Conservation (phyloP, 2,888 invertebrate species). For the Eucriotettix oculatus region DNA sequence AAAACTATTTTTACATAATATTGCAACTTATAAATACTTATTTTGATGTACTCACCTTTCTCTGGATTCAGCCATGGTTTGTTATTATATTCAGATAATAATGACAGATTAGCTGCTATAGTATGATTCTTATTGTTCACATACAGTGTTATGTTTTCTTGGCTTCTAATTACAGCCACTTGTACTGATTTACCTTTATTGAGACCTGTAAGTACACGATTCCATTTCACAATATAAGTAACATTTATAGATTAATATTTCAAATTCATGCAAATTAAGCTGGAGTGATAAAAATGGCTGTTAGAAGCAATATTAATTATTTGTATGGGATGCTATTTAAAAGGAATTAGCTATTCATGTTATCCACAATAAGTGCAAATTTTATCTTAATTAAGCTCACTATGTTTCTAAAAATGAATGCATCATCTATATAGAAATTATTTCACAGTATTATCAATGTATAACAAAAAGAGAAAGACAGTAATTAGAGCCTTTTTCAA, state of each 20-base stretch:
- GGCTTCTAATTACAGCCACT: constrained; percentile 63
- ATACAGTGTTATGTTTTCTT: constrained; percentile 56
- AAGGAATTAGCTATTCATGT: too few species aligned
- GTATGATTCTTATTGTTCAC: constrained; percentile 64
- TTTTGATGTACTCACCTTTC: constrained; percentile 35
- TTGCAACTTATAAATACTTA: constrained; percentile 16
- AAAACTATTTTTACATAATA: too few species aligned
- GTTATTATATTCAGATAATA: constrained; percentile 62
- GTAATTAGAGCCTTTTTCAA: too few species aligned
- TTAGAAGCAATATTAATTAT: too few species aligned
- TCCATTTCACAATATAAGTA: too few species aligned
- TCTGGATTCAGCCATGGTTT: constrained; percentile 77
- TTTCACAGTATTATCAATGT: too few species aligned
- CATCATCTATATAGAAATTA: too few species aligned
- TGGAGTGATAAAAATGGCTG: too few species aligned
- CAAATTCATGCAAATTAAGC: too few species aligned
- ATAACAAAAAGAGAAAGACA: constrained; percentile 2
- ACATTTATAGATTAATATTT: too few species aligned
- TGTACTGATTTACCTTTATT: constrained; percentile 74
- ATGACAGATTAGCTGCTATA: constrained; percentile 45
- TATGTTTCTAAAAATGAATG: background rate
- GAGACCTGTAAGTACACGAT: constrained; percentile 30
- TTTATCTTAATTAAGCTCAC: background rate
- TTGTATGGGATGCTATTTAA: too few species aligned
- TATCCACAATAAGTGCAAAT: background rate